phyloP scores from a whole-genome alignment of 2,113 vertebrate genomes.

The Pollachius pollachius region DNA sequence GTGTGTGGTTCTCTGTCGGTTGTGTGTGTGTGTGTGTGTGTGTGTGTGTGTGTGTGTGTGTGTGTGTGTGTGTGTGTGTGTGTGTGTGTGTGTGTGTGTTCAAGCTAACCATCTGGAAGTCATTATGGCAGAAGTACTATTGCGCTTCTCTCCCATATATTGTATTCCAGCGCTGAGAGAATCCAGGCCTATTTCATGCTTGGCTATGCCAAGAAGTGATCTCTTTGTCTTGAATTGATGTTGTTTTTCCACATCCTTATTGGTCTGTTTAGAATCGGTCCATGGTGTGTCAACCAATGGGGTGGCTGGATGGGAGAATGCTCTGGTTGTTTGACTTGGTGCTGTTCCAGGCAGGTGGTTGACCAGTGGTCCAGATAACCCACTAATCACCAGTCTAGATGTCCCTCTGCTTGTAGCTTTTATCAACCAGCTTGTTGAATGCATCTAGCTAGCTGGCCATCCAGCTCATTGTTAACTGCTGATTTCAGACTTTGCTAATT shows the following conservation, averaged over 20 bases:
- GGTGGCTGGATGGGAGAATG: background rate
- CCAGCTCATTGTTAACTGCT: too few species aligned
- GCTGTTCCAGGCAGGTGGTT: conserved; percentile 28
- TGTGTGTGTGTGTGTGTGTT: conserved; percentile 4
- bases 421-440: too few species aligned
- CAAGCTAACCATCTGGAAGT: conserved; percentile 47
- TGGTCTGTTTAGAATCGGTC: conserved; percentile 34
- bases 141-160: conserved; percentile 30
- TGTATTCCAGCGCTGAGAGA: conserved; percentile 17
- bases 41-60: conserved; percentile 9
- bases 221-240: conserved; percentile 43
- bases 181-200: conserved; percentile 18
- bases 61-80: background rate
- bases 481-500: too few species aligned
- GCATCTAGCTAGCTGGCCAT: too few species aligned
- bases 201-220: conserved; percentile 33
- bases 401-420: too few species aligned
- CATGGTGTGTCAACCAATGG: conserved; percentile 34
- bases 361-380: background rate
- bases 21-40: conserved; percentile 1
- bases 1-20: background rate
- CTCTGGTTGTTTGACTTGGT: conserved; percentile 45
- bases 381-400: too few species aligned
- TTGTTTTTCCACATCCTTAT: conserved; percentile 35
- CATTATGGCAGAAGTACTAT: conserved; percentile 48